Evolutionary conservation across 2,888 invertebrate species (phyloP), one percentile per base, ranked within the genome.

Genomic region (Syrista parreyssii): DNA sequence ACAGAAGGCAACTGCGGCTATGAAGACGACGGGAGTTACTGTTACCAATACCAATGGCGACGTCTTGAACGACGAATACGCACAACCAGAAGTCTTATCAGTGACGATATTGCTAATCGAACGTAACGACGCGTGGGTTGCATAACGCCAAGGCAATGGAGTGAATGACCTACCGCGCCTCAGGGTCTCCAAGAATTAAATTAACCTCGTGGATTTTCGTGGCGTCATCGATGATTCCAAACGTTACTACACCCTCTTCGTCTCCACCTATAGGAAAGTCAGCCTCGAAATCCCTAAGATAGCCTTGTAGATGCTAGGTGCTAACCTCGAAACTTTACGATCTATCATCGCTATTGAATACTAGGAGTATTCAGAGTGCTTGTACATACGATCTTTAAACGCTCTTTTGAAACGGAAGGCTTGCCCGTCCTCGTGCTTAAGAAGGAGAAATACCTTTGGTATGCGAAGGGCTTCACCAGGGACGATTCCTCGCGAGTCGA

Each of bases 81-180:
- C 32, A 36, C 35, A 9, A 23, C 35, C 9, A 23, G 55, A 23
- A 23, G 23, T 55, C 55, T 71, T 71, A 71, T 71, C 71, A 71
- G 31, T 31, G 71, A 31, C 31, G 71, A 71, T 71, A 71, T 71
- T 71, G 31, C 71, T 71, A 33, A 71, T 71, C 32, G 71, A 71
- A 71, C 71, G 71, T 71, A 71, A 71, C 71, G 71, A 71, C 71
- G 71, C 71, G 71, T 71, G 15, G 71, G 71, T 71, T 71, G 71
- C 71, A 31, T 33, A 71, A 71, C 55, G 55, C 23, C 55, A 55
- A 55, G 55, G 23, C 55, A 55, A 55, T 55, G 23, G 55, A 55
- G 55, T 55, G 23, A 55, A 55, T 55, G 55, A 23, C 55, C 55
- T 55, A 55, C 9, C 55, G 2, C 9, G 55, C 9, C 23, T 55